Evolutionary conservation across 2,888 invertebrate species (phyloP), one percentile per base, ranked within the genome.

Genomic region (Petrolisthes cinctipes): DNA sequence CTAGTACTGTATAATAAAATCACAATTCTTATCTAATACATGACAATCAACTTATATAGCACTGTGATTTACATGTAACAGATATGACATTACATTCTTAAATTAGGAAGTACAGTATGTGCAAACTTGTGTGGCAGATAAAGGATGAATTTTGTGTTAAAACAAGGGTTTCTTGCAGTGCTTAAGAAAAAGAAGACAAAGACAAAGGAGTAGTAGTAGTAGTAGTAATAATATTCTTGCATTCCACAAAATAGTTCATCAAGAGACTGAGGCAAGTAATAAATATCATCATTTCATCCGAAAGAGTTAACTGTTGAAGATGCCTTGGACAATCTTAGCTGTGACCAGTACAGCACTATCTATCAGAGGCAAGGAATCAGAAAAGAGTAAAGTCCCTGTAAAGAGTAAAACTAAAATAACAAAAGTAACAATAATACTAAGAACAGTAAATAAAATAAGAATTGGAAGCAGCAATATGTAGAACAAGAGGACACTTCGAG

Each of bases 131-230:
- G 37, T 37, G 37, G 37, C 37, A 37, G 37, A 37, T 37, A 37
- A 37, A 37, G 37, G 37, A 37, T 37, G 37, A 37, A 37, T 37
- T 37, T 37, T 0, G 37, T 37, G 82, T 83, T 83, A 78, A 86
- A 86, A 75, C 82, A 86, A 86, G 66, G 82, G 78, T 86, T 61
- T 83, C 86, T 83, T 78, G 82, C 86, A 86, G 83, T 79, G 82
- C 86, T 86, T 68, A 83, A 86, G 73, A 83, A 82, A 83, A 87
- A 83, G 80, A 57, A 81, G 80, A 57, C 56, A 81, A 57, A 81
- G 80, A 57, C 56, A 61, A 57, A 57, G 57, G 56, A 81, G 80
- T 81, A 81, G 57, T 81, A 81, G 61, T 79, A 80, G 80, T 79
- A 79, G 56, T 81, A 81, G 81, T 81, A 61, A 57, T 57, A 80